These are phyloP conservation scores for Catocala fraxini DNA, from an alignment of 2,888 invertebrate genomes.

Conservation along the genomic window DNA sequence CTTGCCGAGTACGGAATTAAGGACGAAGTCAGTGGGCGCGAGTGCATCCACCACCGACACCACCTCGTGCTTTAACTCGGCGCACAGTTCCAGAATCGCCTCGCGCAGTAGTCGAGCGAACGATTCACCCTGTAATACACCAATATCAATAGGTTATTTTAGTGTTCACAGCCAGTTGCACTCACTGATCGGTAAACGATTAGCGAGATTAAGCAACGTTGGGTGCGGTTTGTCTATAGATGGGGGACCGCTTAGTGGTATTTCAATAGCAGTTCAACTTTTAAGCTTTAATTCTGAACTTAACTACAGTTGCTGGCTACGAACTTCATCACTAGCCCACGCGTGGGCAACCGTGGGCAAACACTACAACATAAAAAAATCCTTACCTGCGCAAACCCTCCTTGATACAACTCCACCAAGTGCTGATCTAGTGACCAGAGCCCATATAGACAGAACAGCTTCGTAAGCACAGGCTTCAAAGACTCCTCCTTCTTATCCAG, in stretches of 20 bases:
- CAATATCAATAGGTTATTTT: too few species aligned
- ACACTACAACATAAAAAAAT: neutral
- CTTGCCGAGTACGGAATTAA: constrained; percentile 95
- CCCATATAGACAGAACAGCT: constrained; percentile 73
- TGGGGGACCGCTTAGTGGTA: too few species aligned
- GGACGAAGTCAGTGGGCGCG: constrained; percentile 95
- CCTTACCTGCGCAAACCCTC: constrained; percentile 75
- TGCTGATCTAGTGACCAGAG: constrained; percentile 89
- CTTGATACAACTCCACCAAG: constrained; percentile 91
- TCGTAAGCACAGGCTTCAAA: constrained; percentile 83
- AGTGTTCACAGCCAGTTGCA: too few species aligned
- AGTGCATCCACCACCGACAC: constrained; percentile 94
- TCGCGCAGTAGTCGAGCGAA: constrained; percentile 89
- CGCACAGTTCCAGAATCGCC: constrained; percentile 90
- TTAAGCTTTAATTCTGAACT: too few species aligned
- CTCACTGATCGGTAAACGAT: too few species aligned
- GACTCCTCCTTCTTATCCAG: constrained; percentile 71
- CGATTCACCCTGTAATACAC: constrained; percentile 70
- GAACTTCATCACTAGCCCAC: too few species aligned
- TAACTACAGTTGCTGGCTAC: too few species aligned
- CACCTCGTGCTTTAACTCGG: constrained; percentile 91
- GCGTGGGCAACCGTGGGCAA: too few species aligned
- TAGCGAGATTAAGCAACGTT: too few species aligned
- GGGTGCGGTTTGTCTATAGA: too few species aligned
- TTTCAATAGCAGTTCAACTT: too few species aligned